phyloP scores from a whole-genome alignment of 2,113 vertebrate species.

The Ciconia maguari region DNA sequence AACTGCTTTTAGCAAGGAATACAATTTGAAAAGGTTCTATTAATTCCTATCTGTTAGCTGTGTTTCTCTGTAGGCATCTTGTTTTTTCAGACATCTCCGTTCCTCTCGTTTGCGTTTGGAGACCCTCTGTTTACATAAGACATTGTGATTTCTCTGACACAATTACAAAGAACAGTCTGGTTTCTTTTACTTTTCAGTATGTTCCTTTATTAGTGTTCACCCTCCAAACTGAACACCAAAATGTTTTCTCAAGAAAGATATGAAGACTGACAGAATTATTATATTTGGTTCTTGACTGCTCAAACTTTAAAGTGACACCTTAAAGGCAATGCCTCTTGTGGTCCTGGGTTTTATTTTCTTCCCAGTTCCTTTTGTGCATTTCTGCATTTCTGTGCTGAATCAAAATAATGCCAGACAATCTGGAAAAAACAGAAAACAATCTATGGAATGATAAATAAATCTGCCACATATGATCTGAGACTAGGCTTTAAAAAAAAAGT shows the following conservation, averaged over 20 bases:
- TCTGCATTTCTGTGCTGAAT: not conserved
- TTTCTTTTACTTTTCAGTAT: not conserved
- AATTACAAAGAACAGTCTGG: not conserved
- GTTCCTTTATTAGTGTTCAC: not conserved
- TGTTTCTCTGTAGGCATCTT: not conserved
- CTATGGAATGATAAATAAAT: constrained; percentile 36
- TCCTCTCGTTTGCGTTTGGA: not conserved
- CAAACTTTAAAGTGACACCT: not conserved
- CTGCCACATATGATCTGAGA: not conserved
- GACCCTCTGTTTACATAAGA: not conserved
- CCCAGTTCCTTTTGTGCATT: not conserved
- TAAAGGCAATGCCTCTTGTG: not conserved
- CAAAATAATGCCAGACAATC: not conserved
- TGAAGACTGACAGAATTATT: not conserved
- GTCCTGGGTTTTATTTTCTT: not conserved
- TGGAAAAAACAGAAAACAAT: not conserved
- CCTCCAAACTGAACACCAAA: not conserved
- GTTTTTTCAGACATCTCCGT: not conserved
- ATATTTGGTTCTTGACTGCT: not conserved
- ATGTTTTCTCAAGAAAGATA: not conserved
- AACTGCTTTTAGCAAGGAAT: not conserved
- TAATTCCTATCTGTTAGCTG: not conserved
- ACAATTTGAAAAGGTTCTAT: not conserved
- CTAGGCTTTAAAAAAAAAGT: not conserved
- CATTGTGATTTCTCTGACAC: not conserved